Percentiles rank a stretch among this genome's conserved stretches.
phyloP scores from a whole-genome alignment of 2,113 vertebrate genomes.

The Mola mola region DNA sequence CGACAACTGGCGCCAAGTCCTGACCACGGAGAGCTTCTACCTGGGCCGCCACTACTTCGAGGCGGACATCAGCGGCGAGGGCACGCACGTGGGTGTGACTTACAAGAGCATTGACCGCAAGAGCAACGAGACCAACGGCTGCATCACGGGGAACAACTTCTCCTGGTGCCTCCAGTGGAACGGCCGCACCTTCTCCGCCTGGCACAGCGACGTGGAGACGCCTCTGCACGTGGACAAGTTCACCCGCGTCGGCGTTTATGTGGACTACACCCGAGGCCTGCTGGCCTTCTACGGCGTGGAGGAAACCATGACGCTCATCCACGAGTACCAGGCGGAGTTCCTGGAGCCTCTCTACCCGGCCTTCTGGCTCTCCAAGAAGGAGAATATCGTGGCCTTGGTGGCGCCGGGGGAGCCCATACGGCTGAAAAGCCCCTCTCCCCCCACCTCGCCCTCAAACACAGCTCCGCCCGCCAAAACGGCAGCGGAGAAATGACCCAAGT shows the following conservation, averaged over 20 bases:
- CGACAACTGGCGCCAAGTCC: conserved; percentile 82
- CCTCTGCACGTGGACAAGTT: conserved; percentile 71
- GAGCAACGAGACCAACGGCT: conserved; percentile 79
- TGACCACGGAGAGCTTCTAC: conserved; percentile 85
- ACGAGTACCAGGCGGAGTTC: conserved; percentile 80
- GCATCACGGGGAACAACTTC: conserved; percentile 82
- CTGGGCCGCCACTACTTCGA: conserved; percentile 85
- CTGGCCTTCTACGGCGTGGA: conserved; percentile 81
- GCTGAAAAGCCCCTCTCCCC: conserved; percentile 66
- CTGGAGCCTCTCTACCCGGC: conserved; percentile 81
- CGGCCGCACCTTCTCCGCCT: conserved; percentile 85
- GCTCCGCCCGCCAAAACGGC: neutral
- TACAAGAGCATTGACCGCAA: conserved; percentile 84
- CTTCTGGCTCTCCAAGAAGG: conserved; percentile 88
- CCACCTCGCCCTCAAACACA: conserved; percentile 45
- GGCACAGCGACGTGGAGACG: conserved; percentile 84
- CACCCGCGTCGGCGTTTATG: conserved; percentile 80
- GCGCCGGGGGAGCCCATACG: conserved; percentile 64
- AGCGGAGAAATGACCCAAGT: neutral
- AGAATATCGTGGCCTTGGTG: conserved; percentile 78
- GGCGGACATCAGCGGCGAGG: conserved; percentile 80
- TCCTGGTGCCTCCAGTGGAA: conserved; percentile 87
- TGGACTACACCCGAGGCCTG: conserved; percentile 72
- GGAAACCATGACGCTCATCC: conserved; percentile 76
- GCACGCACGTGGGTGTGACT: conserved; percentile 80